Base-by-base conservation (phyloP, 2,888 invertebrate genomes). In the Anoplius nigerrimus region DNA sequence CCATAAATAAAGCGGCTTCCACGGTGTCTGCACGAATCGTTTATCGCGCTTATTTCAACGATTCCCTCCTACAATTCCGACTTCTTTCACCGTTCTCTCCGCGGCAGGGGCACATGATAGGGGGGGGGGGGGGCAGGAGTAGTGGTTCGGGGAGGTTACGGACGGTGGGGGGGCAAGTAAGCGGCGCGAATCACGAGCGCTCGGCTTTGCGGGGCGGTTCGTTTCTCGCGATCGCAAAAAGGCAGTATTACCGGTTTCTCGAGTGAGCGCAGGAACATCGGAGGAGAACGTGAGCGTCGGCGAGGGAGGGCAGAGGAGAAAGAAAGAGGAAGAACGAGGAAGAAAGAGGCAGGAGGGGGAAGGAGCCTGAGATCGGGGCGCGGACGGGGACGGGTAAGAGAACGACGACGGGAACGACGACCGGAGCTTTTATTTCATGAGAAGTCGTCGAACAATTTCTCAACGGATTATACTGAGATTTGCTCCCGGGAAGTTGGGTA, bases 401-500 rank as follows among this genome's bases (percentile, higher is more conserved):
- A 6, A 24, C 24, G 24, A 6, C 24, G 24, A 24, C 24, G 24
- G 6, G 24, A 24, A 34, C 34, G 34, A 34, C 34, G 34, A 34
- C 34, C n/a, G 54, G 16, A n/a, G 27, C 64, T 67, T 72, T 69
- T 61, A 66, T 71, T 76, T 72, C 65, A 54, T 34, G 46, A 60
- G 34, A 62, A 68, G 58, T 72, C 69, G 72, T 75, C 56, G 71
- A 72, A 71, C 78, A 66, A 75, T 71, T 71, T 69, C 61, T 66
- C 71, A 65, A 66, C 66, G 78, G 67, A 78, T 75, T 72, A 78
- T 66, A 69, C 46, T 53, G 45, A 65, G 73, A 72, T 56, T 66
- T 64, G 67, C 64, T 64, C 58, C 46, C 66, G 45, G 62, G 54
- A 73, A 72, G 60, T 78, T 67, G 43, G 71, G 27, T 78, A 78